Percentiles rank a stretch among this genome's conserved stretches.
Conservation (phyloP, 92 coral and sea anemone species). For the Epizoanthus illoricatus region DNA sequence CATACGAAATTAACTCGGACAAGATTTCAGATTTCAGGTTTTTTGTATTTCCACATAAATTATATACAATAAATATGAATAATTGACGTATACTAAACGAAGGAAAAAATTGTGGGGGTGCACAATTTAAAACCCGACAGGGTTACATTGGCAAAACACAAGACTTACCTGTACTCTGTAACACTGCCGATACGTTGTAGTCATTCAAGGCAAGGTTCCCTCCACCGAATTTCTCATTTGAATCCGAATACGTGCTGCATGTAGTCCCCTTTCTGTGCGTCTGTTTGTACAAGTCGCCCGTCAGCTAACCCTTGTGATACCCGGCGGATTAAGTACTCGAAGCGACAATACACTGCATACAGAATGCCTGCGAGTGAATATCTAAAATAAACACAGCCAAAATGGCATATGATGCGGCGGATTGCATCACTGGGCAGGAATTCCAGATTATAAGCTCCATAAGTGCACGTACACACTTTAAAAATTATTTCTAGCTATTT, state of each 20-base stretch:
- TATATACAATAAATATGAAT: no score
- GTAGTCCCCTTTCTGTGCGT: not conserved
- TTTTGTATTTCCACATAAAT: no score
- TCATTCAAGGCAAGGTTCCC: not conserved
- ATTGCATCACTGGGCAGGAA: slow-evolving; percentile 32
- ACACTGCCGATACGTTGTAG: not conserved
- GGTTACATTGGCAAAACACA: no score
- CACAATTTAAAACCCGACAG: no score
- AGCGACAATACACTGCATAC: not conserved
- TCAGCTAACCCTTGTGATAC: slow-evolving; percentile 16
- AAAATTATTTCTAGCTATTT: no score
- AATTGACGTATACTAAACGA: no score
- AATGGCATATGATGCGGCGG: not conserved
- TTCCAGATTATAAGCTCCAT: not conserved
- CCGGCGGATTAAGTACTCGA: not conserved
- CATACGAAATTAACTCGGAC: no score
- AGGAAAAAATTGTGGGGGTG: no score
- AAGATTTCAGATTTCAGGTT: no score
- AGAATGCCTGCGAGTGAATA: slow-evolving; percentile 6
- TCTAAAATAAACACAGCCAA: slow-evolving; percentile 19
- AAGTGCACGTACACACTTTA: slow-evolving; percentile 7
- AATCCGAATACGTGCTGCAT: slow-evolving; percentile 12
- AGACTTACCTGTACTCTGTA: not conserved
- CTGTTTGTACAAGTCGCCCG: slow-evolving; percentile 25
- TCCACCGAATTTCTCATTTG: not conserved